Evolutionary conservation across 2,797 vertebrate genomes (phyloP).

Genomic region (Aratinga solstitialis): DNA sequence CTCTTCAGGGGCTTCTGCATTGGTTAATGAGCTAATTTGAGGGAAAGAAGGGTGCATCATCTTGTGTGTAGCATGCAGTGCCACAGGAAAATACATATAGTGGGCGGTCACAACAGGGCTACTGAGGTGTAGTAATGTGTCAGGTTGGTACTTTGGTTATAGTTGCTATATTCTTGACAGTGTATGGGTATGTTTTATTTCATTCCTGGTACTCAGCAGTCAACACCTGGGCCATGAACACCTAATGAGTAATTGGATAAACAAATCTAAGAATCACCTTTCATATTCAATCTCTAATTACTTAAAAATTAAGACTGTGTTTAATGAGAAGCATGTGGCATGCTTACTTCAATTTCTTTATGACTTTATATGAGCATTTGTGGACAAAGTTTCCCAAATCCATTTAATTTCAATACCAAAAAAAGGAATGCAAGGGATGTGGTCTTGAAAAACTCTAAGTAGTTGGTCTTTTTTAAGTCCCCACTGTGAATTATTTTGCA

Average conservation of each 20-base stretch:
- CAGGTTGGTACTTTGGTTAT: neutral
- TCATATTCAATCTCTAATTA: neutral
- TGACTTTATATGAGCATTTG: neutral
- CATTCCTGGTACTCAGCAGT: neutral
- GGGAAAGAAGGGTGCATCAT: neutral
- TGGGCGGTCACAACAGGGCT: neutral
- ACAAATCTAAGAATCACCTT: neutral
- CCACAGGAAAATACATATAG: accelerated
- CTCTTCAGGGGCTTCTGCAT: neutral
- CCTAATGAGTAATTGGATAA: neutral
- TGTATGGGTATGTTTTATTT: neutral
- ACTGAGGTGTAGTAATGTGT: neutral
- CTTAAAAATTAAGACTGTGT: neutral
- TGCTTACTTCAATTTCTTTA: neutral
- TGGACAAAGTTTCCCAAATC: neutral
- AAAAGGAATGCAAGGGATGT: neutral
- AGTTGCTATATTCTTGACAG: neutral
- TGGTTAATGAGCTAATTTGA: neutral
- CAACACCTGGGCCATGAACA: neutral
- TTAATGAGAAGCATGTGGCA: neutral
- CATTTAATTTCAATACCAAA: neutral
- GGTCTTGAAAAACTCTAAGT: neutral
- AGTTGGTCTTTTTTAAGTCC: neutral
- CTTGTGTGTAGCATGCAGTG: accelerated
- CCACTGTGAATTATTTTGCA: neutral